Base-by-base conservation (phyloP, 2,797 vertebrate genomes). In the Sebastes nivosus region DNA sequence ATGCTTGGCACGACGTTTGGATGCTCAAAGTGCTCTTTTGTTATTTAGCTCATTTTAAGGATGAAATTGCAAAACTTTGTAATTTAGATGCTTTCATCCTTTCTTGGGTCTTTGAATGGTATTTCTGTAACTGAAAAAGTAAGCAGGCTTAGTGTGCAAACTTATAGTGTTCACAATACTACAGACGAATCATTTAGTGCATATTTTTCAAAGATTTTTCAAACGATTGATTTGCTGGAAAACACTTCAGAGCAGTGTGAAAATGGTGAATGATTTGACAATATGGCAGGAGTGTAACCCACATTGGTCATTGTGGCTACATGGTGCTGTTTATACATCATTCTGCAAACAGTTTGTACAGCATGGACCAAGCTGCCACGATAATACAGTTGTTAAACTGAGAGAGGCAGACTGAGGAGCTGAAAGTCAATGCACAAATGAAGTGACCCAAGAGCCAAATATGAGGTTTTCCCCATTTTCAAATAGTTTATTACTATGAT, bases 401-500 rank as follows among this genome's bases (percentile, higher is more conserved):
- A 46, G 29, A 25, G 20, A 42, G 10, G 25, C 36, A 24, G 6
- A 38, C 30, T 30, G 22, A 61, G 16, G 34, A 65, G 30, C n/a
- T 68, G 12, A 46, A 72, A 27, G 12, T 57, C 16, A 78, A 2
- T 55, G 32, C 32, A 70, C 14, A 79, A 71, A 77, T 67, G 5
- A 78, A 67, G 57, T 61, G 22, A 81, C 74, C 38, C 16, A 25
- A 65, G 24, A 74, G 46, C 67, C 46, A 54, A 64, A 68, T 71
- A 30, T 11, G 22, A 72, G 34, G 8, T 55, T 76, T 65, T 71
- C 38, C n/a, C 50, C 29, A 59, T 67, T 70, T 79, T 66, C 34
- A 52, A 18, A 72, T 52, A 30, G 27, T 83, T 83, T 72, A 80
- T 82, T 74, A 72, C 38, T 22, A 42, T 52, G 38, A 76, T 74